Evolutionary conservation across 2,888 invertebrate genomes (phyloP).

Genomic region (Rhamphomyia laevipes): DNA sequence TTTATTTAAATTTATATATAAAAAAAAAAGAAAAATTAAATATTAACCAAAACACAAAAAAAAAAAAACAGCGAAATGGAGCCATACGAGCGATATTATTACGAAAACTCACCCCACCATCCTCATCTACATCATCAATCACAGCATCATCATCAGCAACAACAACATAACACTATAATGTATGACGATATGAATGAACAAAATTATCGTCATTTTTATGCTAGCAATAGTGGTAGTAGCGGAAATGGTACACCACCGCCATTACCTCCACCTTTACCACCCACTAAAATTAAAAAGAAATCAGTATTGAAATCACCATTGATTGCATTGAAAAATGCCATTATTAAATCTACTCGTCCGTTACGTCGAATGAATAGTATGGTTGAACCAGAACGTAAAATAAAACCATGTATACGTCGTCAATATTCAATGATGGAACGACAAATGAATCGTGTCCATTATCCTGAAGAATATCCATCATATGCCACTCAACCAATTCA

Average conservation of each 20-base stretch:
- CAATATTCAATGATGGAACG: constrained; percentile 37
- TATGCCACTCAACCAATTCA: constrained; percentile 1
- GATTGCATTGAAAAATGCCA: constrained; percentile 33
- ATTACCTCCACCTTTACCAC: constrained; percentile 26
- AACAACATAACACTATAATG: constrained; percentile 6
- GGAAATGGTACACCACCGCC: constrained; percentile 6
- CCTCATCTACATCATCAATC: constrained; percentile 13
- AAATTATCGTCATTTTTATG: constrained; percentile 13
- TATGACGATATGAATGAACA: constrained; percentile 9
- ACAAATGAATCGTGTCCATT: constrained; percentile 31
- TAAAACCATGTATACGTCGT: constrained; percentile 26
- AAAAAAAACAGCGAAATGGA: constrained; percentile 34
- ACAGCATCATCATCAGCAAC: constrained; percentile 6
- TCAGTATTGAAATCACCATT: constrained; percentile 35
- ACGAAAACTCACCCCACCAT: constrained; percentile 24
- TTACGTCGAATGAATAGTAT: constrained; percentile 36
- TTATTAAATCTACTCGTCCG: constrained; percentile 34
- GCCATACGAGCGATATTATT: constrained; percentile 33
- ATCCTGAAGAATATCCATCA: constrained; percentile 25
- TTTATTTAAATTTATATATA: background rate
- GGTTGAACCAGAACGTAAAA: constrained; percentile 33
- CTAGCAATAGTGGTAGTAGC: background rate
- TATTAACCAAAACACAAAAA: background rate
- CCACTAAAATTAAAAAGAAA: constrained; percentile 34
- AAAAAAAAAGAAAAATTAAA: too few relatives aligned